These are phyloP conservation scores for Labroides dimidiatus DNA, from an alignment of 2,797 vertebrate genomes.

Conservation along the genomic window DNA sequence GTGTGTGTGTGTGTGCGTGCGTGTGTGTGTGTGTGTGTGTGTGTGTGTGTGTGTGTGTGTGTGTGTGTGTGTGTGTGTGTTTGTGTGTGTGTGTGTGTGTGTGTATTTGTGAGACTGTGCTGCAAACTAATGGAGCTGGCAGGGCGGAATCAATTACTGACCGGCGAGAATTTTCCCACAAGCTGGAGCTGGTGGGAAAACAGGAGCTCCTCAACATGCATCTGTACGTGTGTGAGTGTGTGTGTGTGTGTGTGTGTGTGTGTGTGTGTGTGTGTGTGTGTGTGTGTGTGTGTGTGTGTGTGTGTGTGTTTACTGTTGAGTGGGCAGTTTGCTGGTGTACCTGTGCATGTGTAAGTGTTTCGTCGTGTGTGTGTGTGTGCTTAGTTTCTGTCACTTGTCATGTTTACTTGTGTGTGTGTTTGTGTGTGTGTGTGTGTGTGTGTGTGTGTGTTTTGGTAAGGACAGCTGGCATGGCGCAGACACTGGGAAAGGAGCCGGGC, in stretches of 20 bases:
- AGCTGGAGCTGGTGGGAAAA: constrained; percentile 91
- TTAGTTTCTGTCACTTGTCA: constrained; percentile 19
- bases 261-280: constrained; percentile 13
- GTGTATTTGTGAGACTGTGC: constrained; percentile 76
- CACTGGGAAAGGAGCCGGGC: constrained; percentile 53
- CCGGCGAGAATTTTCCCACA: constrained; percentile 97
- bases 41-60: constrained; percentile 19
- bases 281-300: constrained; percentile 19
- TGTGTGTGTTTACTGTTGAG: neutral
- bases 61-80: constrained; percentile 12
- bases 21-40: constrained; percentile 25
- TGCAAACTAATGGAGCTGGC: constrained; percentile 93
- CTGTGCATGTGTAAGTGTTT: constrained; percentile 7
- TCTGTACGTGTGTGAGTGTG: constrained; percentile 17
- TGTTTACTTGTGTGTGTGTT: constrained; percentile 15
- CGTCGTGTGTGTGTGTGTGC: neutral
- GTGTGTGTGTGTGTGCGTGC: constrained; percentile 10
- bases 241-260: constrained; percentile 33
- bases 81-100: constrained; percentile 24
- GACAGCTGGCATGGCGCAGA: constrained; percentile 50
- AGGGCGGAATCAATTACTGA: constrained; percentile 98
- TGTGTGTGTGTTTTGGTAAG: constrained; percentile 4
- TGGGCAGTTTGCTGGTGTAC: neutral
- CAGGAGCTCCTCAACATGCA: constrained; percentile 76
- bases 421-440: neutral